These are phyloP conservation scores for Nanorana parkeri DNA, from an alignment of 2,113 vertebrate genomes.

Conservation along the genomic window DNA sequence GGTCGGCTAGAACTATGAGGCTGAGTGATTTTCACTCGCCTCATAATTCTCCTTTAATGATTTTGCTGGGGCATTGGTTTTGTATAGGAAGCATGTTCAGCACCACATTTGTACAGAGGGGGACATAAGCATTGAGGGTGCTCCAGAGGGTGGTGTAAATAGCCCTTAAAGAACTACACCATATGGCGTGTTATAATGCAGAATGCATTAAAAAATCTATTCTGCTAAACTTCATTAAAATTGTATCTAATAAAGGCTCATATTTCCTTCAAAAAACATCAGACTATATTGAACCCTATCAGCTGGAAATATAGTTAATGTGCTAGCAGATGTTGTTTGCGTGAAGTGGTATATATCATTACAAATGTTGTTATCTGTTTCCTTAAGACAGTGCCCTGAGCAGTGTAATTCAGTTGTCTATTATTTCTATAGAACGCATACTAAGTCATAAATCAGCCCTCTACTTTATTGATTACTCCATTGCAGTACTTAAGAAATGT, in stretches of 20 bases:
- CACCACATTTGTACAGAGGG: too few species aligned
- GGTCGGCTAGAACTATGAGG: too few species aligned
- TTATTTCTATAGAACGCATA: neutral
- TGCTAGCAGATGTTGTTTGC: neutral
- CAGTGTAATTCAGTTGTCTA: slow-evolving; percentile 15
- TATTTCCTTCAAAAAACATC: neutral
- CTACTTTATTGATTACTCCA: neutral
- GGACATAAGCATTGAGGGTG: too few species aligned
- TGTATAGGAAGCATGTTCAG: too few species aligned
- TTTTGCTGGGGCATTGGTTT: too few species aligned
- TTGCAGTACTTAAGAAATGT: neutral
- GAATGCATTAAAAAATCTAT: slow-evolving; percentile 1
- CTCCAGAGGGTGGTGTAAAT: too few species aligned
- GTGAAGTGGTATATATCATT: slow-evolving; percentile 6
- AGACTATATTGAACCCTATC: neutral
- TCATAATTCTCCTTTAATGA: too few species aligned
- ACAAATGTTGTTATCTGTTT: slow-evolving; percentile 3
- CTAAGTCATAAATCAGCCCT: neutral
- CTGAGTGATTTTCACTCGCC: too few species aligned
- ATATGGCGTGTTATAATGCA: neutral
- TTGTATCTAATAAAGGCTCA: neutral
- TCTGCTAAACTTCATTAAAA: slow-evolving; percentile 15
- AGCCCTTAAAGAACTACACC: too few species aligned
- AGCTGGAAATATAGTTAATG: slow-evolving; percentile 2
- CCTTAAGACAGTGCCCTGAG: neutral